Conservation (phyloP, 2,113 vertebrate species). For the Scomber japonicus region DNA sequence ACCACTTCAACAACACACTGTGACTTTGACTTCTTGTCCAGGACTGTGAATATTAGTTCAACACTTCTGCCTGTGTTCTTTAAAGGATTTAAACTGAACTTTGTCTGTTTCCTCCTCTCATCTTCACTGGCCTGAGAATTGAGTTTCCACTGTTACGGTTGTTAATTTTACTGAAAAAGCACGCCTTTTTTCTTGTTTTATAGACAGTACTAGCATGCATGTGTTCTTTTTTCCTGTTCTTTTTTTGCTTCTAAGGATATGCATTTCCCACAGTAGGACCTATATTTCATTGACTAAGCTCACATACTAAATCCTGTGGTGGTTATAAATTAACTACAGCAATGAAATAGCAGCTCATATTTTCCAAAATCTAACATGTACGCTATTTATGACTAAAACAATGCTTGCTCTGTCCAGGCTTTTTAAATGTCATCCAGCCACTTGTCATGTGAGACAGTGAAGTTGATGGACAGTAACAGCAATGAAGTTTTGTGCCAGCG, state of each 20-base stretch:
- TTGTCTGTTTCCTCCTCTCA: background rate
- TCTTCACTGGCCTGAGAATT: background rate
- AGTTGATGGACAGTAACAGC: slow-evolving; percentile 67
- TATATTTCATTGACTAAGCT: slow-evolving; percentile 38
- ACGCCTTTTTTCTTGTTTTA: background rate
- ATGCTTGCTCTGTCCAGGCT: slow-evolving; percentile 64
- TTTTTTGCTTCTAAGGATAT: background rate
- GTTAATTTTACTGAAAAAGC: slow-evolving; percentile 21
- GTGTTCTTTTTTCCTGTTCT: background rate
- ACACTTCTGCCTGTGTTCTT: slow-evolving; percentile 43
- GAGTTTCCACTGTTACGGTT: background rate
- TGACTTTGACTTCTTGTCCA: slow-evolving; percentile 62
- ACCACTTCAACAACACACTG: slow-evolving; percentile 45
- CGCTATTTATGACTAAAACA: slow-evolving; percentile 63
- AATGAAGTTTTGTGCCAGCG: slow-evolving; percentile 49
- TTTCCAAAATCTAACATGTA: slow-evolving; percentile 65
- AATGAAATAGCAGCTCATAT: slow-evolving; percentile 59
- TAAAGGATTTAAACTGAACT: background rate
- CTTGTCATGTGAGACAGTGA: slow-evolving; percentile 54
- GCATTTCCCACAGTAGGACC: background rate
- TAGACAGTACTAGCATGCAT: background rate
- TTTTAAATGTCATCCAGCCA: slow-evolving; percentile 53
- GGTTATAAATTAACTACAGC: slow-evolving; percentile 49
- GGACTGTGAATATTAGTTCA: slow-evolving; percentile 63
- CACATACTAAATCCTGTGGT: slow-evolving; percentile 55